phyloP scores from a whole-genome alignment of 2,797 vertebrate genomes.

The Calcarius lapponicus region DNA sequence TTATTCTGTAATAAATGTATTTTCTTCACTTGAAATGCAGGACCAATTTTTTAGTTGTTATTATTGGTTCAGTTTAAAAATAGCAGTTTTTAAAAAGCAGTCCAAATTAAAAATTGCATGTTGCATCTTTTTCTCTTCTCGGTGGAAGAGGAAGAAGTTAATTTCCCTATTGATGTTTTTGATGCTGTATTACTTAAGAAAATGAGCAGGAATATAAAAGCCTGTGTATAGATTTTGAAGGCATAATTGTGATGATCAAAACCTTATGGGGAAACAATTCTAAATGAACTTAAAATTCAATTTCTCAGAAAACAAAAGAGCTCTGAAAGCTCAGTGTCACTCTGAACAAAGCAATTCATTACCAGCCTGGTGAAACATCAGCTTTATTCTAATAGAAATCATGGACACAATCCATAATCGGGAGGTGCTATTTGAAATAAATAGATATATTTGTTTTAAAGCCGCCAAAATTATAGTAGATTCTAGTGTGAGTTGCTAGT shows the following conservation, averaged over 20 bases:
- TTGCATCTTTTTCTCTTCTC: not conserved
- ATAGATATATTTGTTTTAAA: not conserved
- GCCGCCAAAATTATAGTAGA: not conserved
- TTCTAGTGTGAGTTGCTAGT: not conserved
- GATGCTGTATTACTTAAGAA: not conserved
- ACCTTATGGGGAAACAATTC: not conserved
- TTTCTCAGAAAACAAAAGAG: not conserved
- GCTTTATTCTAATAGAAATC: not conserved
- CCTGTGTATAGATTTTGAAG: not conserved
- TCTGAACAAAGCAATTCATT: not conserved
- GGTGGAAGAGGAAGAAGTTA: not conserved
- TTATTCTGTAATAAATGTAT: not conserved
- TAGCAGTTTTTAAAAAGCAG: not conserved
- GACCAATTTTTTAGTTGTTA: not conserved
- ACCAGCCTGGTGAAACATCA: not conserved
- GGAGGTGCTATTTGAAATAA: not conserved
- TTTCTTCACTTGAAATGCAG: not conserved
- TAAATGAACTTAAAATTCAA: not conserved
- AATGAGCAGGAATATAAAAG: not conserved
- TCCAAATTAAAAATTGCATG: not conserved
- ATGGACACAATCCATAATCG: fast-evolving
- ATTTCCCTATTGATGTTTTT: not conserved
- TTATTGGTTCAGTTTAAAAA: not conserved
- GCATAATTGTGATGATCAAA: not conserved
- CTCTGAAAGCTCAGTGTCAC: not conserved